These are phyloP conservation scores for Caligus rogercresseyi DNA, from an alignment of 1,140 invertebrate species.

Conservation along the genomic window DNA sequence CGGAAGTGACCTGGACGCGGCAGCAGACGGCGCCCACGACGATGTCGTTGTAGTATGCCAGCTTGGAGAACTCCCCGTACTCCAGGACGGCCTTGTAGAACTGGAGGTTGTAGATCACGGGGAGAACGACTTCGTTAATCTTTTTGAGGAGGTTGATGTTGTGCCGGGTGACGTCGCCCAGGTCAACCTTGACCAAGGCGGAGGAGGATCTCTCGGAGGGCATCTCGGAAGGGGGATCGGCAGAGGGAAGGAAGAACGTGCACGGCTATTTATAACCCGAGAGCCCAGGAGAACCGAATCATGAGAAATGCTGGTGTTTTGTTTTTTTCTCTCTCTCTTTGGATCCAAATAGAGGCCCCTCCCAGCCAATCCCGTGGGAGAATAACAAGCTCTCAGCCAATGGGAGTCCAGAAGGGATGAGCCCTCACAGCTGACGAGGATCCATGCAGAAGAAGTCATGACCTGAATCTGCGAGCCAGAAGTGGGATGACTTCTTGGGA, in stretches of 20 bases:
- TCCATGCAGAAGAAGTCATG: no score
- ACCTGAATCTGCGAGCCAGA: no score
- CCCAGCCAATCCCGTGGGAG: no score
- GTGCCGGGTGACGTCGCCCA: slow-evolving; percentile 92
- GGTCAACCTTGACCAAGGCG: slow-evolving; percentile 45
- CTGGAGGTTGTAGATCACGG: slow-evolving; percentile 98
- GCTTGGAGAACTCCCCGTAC: slow-evolving; percentile 86
- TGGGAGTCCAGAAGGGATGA: no score
- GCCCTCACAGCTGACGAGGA: no score
- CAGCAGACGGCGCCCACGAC: slow-evolving; percentile 97
- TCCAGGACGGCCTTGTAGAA: slow-evolving; percentile 99
- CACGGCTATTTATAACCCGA: no score
- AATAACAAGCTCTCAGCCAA: no score
- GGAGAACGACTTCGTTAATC: slow-evolving; percentile 94
- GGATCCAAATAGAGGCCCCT: no score
- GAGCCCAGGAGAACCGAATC: background rate
- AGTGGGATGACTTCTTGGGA: no score
- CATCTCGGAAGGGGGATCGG: background rate
- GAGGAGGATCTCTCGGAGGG: background rate
- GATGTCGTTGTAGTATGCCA: slow-evolving; percentile 99
- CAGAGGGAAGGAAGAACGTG: background rate
- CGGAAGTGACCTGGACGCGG: slow-evolving; percentile 60
- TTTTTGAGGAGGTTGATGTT: slow-evolving; percentile 96
- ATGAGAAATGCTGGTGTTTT: no score
- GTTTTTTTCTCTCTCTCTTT: no score